These are phyloP conservation scores for Epinephelus coioides DNA, from an alignment of 2,797 vertebrate species.

Conservation along the genomic window DNA sequence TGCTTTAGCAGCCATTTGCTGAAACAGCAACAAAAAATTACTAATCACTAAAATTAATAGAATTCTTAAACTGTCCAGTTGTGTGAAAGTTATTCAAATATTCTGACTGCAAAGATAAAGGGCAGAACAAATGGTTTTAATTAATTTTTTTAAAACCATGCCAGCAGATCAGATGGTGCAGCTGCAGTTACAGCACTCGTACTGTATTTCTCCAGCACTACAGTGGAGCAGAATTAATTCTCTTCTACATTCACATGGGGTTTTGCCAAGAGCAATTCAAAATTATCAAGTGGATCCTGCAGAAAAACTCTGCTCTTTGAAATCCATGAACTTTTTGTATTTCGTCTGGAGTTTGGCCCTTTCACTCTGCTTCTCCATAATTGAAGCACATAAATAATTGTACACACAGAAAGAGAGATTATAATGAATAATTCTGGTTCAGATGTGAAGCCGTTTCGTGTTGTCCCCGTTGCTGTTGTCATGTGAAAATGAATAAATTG, in stretches of 20 bases:
- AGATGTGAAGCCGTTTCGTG: conserved; percentile 69
- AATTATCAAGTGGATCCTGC: conserved; percentile 45
- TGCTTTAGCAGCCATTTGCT: conserved; percentile 15
- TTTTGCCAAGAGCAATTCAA: conserved; percentile 54
- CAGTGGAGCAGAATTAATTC: conserved; percentile 45
- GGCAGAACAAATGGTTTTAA: conserved; percentile 31
- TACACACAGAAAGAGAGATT: conserved; percentile 72
- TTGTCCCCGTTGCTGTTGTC: conserved; percentile 73
- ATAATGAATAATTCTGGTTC: conserved; percentile 78
- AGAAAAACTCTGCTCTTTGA: conserved; percentile 46
- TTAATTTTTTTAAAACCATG: conserved; percentile 13
- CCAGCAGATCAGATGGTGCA: conserved; percentile 21
- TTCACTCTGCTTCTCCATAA: conserved; percentile 70
- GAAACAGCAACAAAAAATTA: conserved; percentile 14
- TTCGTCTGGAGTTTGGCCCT: conserved; percentile 56
- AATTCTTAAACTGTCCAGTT: conserved; percentile 26
- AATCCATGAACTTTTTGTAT: conserved; percentile 56
- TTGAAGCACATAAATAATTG: conserved; percentile 80
- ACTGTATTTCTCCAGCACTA: conserved; percentile 37
- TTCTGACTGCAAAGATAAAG: conserved; percentile 33
- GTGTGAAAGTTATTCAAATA: conserved; percentile 27
- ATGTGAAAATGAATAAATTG: conserved; percentile 73
- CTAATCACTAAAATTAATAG: conserved; percentile 28
- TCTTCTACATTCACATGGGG: conserved; percentile 31
- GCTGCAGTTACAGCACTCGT: conserved; percentile 15